phyloP scores from a whole-genome alignment of 2,113 vertebrate genomes.

The Brienomyrus brachyistius region DNA sequence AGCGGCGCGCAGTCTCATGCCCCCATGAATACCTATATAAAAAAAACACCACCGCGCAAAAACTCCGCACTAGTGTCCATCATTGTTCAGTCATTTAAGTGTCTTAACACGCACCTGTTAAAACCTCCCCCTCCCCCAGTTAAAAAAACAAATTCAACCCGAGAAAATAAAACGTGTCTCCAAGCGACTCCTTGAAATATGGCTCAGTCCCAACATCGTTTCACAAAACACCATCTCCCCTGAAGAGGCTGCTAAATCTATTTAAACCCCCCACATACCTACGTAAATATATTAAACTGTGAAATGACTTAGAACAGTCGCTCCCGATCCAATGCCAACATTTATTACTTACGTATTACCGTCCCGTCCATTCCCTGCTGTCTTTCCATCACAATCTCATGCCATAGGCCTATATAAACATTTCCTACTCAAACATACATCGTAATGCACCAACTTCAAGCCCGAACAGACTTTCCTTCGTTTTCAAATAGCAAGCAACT shows the following conservation, averaged over 20 bases:
- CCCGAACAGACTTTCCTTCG: neutral
- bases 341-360: neutral
- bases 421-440: neutral
- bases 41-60: neutral
- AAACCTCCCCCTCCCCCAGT: neutral
- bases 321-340: neutral
- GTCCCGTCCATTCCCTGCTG: neutral
- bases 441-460: neutral
- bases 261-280: neutral
- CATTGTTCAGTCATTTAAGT: neutral
- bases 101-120: neutral
- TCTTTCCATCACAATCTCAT: neutral
- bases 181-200: neutral
- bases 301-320: neutral
- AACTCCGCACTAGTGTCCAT: neutral
- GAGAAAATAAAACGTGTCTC: neutral
- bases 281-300: conserved; percentile 3
- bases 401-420: neutral
- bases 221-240: neutral
- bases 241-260: neutral
- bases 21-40: neutral
- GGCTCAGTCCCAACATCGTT: conserved; percentile 13
- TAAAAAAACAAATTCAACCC: neutral
- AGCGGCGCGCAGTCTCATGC: neutral
- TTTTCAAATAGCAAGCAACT: conserved; percentile 3